Evolutionary conservation across 2,888 invertebrate species (phyloP).

Genomic region (Thecocarcelia acutangulata): DNA sequence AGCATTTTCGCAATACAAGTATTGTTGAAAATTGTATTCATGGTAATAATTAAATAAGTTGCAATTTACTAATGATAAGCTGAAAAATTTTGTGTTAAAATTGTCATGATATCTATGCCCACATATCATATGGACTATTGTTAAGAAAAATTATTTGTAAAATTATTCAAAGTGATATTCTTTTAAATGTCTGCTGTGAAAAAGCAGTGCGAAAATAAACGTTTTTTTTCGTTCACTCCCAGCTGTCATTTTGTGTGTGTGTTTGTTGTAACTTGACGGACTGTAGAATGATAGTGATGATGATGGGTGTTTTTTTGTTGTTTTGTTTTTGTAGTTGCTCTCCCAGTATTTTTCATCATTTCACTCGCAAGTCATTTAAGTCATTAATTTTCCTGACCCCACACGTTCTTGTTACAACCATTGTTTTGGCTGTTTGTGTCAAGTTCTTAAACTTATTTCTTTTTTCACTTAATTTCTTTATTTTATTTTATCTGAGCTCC

Average conservation of each 20-base stretch:
- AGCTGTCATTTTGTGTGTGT: constrained; percentile 52
- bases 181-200: constrained; percentile 28
- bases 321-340: constrained; percentile 47
- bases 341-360: constrained; percentile 67
- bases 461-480: constrained; percentile 29
- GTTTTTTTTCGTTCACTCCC: constrained; percentile 41
- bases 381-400: constrained; percentile 79
- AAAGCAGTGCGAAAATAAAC: constrained; percentile 39
- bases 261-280: constrained; percentile 1
- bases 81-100: too few relatives aligned
- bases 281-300: constrained; percentile 62
- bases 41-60: too few relatives aligned
- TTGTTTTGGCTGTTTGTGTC: constrained; percentile 40
- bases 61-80: too few relatives aligned
- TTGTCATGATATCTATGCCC: too few relatives aligned
- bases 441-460: constrained; percentile 41
- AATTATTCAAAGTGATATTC: not conserved
- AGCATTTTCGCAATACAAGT: too few relatives aligned
- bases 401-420: constrained; percentile 69
- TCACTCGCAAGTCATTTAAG: constrained; percentile 75
- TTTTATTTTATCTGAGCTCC: constrained; percentile 66
- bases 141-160: too few relatives aligned
- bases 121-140: too few relatives aligned
- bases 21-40: too few relatives aligned
- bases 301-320: constrained; percentile 52